Base-by-base conservation (phyloP, 2,113 vertebrate species). In the Vidua chalybeata region DNA sequence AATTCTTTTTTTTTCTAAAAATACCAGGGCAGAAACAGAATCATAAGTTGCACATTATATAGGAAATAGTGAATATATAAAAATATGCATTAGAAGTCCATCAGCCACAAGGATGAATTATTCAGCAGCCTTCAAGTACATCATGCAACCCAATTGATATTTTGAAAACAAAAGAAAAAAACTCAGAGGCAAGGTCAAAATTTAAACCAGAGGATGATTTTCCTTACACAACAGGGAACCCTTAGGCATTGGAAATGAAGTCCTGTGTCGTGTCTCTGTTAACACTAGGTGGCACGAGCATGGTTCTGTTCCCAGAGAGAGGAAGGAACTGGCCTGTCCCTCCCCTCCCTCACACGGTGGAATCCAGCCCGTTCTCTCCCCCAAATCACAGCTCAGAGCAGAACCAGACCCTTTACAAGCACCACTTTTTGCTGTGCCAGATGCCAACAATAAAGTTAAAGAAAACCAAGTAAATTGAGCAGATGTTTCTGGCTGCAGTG, bases 201-300 rank as follows among this genome's bases (percentile, higher is more conserved):
- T 5, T 5, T 35, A 69, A 94, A 58, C 0, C 46, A 48, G 79
- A 56, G 15, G 26, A 58, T 13, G 59, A 56, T 23, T n/a, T 33
- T 75, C 28, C 37, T 31, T 45, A 55, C 30, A 11, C 58, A 39
- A 13, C 58, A 35, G 56, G 72, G 43, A 85, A 37, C 35, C 30
- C 23, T 31, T 2, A 17, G 16, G 35, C n/a, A 2, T 1, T 27
- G 10, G 31, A 28, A 15, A 19, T 14, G 24, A 35, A 62, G 37
- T 46, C 54, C 43, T 15, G 43, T 5, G 28, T 23, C 22, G 3
- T 2, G 26, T 11, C 8, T 4, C 55, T 67, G 4, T 5, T 52
- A 54, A 79, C 96, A 69, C 80, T 87, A 94, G 96, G 86, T 85
- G 96, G 95, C 94, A 94, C 2, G 28, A 78, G 66, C 27, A 93